phyloP scores from a whole-genome alignment of 2,797 vertebrate species.

The Clarias fuscus region DNA sequence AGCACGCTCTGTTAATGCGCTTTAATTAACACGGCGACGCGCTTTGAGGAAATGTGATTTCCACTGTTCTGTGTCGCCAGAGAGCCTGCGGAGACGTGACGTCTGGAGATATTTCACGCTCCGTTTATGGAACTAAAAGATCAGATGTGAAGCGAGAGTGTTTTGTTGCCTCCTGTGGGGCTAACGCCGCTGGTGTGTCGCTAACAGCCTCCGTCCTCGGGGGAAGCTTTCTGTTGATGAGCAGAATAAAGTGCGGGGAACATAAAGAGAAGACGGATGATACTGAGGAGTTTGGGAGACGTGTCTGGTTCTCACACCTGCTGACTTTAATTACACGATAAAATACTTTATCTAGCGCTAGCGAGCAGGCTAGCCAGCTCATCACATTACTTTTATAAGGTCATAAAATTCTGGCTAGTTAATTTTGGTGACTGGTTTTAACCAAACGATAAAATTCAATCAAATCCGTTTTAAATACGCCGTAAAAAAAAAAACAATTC shows the following conservation, averaged over 20 bases:
- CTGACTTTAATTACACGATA: neutral
- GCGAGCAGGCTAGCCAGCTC: neutral
- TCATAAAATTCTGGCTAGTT: neutral
- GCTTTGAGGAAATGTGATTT: neutral
- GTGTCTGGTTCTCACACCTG: neutral
- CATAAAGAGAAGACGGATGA: neutral
- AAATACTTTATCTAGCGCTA: neutral
- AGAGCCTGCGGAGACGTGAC: neutral
- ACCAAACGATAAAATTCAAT: neutral
- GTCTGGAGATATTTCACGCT: slow-evolving; percentile 12
- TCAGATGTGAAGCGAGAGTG: neutral
- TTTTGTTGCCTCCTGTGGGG: neutral
- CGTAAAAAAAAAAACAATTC: neutral
- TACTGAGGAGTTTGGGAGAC: neutral
- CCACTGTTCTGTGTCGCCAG: neutral
- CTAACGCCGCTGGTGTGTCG: neutral
- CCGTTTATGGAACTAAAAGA: slow-evolving; percentile 1
- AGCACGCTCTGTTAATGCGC: neutral
- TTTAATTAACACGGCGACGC: neutral
- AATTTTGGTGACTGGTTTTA: neutral
- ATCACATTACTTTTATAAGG: neutral
- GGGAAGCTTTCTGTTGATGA: neutral
- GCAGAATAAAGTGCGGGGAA: neutral
- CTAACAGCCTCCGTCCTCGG: slow-evolving; percentile 1
- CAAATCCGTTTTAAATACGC: neutral